A percentile compares a stretch with the other conserved stretches of the same genome.
These are phyloP conservation scores for Rhombomys opimus DNA, from an alignment of 2,113 vertebrate species.

Conservation along the genomic window DNA sequence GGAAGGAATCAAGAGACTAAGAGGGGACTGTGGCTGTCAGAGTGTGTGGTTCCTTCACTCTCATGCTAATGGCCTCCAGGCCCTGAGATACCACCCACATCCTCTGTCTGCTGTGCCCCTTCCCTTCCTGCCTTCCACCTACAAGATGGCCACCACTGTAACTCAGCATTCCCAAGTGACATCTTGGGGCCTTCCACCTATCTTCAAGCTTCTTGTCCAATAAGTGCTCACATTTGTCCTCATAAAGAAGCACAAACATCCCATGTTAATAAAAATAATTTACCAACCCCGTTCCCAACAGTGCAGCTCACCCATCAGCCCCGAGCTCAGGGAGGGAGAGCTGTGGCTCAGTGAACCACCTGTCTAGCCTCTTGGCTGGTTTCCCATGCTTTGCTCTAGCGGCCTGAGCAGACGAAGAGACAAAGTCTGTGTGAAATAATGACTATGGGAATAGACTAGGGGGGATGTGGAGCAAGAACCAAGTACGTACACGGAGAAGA, in stretches of 20 bases:
- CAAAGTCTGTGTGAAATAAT: not conserved
- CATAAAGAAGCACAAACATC: not conserved
- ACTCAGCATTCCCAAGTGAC: not conserved
- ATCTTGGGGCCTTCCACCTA: not conserved
- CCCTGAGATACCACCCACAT: accelerated
- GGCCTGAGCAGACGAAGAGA: not conserved
- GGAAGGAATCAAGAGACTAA: not conserved
- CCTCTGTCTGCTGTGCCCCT: not conserved
- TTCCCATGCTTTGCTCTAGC: too few relatives aligned
- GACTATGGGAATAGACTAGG: not conserved
- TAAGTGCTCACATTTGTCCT: too few relatives aligned
- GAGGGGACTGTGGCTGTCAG: not conserved
- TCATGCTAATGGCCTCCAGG: not conserved
- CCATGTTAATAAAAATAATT: not conserved
- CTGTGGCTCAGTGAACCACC: not conserved
- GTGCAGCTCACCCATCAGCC: too few relatives aligned
- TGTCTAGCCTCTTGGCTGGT: not conserved
- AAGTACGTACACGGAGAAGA: not conserved
- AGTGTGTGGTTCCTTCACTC: not conserved
- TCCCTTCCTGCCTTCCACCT: not conserved
- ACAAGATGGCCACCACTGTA: not conserved
- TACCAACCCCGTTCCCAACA: not conserved
- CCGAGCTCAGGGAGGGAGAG: not conserved
- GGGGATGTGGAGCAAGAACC: not conserved
- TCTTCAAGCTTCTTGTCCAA: not conserved